Evolutionary conservation across 2,113 vertebrate genomes (phyloP).

Genomic region (Peromyscus polionotus): DNA sequence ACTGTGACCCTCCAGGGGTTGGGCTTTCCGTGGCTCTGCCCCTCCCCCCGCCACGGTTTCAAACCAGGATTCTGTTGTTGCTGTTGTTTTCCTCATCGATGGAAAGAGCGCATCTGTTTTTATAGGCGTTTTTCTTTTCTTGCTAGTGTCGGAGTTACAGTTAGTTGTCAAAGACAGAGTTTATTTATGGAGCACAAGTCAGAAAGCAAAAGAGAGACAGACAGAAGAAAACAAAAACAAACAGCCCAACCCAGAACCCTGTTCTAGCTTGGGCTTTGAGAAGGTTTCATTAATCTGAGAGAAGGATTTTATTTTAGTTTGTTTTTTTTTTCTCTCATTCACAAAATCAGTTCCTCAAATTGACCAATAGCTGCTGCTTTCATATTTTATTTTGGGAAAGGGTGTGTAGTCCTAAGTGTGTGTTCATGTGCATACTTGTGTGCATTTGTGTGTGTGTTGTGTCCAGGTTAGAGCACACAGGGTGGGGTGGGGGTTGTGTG

Average conservation of each 20-base stretch:
- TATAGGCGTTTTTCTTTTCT: neutral
- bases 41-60: conserved; percentile 74
- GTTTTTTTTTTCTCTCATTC: neutral
- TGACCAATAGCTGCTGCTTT: conserved; percentile 99
- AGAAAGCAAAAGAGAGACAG: conserved; percentile 23
- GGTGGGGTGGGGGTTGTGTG: conserved; percentile 15
- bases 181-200: conserved; percentile 63
- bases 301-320: conserved; percentile 89
- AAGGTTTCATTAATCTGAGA: conserved; percentile 84
- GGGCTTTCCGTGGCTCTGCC: conserved; percentile 87
- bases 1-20: conserved; percentile 93
- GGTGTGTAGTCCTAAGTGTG: conserved; percentile 76
- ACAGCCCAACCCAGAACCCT: neutral
- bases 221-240: neutral
- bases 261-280: conserved; percentile 82
- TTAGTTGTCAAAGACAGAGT: conserved; percentile 32
- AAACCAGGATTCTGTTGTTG: conserved; percentile 80
- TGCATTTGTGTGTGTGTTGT: neutral
- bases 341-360: conserved; percentile 91
- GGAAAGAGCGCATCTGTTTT: conserved; percentile 66
- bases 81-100: neutral
- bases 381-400: conserved; percentile 84
- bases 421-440: conserved; percentile 81
- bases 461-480: conserved; percentile 25
- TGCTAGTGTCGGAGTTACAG: conserved; percentile 78